These are phyloP conservation scores for Mythimna ferrago DNA, from an alignment of 2,888 invertebrate genomes.

Conservation along the genomic window DNA sequence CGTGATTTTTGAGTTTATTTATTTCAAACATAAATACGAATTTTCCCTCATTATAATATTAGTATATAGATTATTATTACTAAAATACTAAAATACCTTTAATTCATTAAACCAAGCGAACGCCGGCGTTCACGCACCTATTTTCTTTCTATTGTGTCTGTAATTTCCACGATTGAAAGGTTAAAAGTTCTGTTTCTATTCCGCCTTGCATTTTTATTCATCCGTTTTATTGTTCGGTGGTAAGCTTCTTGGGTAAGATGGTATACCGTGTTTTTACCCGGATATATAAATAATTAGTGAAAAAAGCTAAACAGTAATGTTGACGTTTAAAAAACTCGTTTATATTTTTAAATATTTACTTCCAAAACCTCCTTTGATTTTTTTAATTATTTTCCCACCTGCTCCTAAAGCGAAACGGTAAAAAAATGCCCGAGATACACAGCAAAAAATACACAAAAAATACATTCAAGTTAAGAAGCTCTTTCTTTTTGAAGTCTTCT, in stretches of 20 bases:
- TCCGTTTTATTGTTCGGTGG: too few relatives aligned
- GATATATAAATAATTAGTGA: background rate
- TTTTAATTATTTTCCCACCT: slow-evolving; percentile 7
- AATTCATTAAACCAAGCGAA: too few relatives aligned
- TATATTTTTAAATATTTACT: slow-evolving; percentile 3
- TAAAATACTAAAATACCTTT: too few relatives aligned
- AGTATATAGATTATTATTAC: too few relatives aligned
- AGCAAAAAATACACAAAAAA: slow-evolving; percentile 16
- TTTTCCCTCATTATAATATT: too few relatives aligned
- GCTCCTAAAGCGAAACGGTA: background rate
- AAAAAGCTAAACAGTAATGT: background rate
- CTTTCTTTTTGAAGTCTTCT: slow-evolving; percentile 28
- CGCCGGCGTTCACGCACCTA: too few relatives aligned
- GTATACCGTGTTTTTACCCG: background rate
- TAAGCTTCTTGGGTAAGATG: slow-evolving; percentile 11
- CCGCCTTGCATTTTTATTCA: too few relatives aligned
- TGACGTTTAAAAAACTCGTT: slow-evolving; percentile 2
- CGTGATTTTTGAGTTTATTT: too few relatives aligned
- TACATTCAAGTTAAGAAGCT: slow-evolving; percentile 31
- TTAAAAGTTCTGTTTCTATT: too few relatives aligned
- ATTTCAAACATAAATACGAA: too few relatives aligned
- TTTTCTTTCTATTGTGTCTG: too few relatives aligned
- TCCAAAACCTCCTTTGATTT: slow-evolving; percentile 9
- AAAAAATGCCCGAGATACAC: background rate
- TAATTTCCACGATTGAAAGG: too few relatives aligned